Percentiles rank a stretch among this genome's conserved stretches.
These are phyloP conservation scores for Cylas formicarius DNA, from an alignment of 1,140 invertebrate genomes.

Conservation along the genomic window DNA sequence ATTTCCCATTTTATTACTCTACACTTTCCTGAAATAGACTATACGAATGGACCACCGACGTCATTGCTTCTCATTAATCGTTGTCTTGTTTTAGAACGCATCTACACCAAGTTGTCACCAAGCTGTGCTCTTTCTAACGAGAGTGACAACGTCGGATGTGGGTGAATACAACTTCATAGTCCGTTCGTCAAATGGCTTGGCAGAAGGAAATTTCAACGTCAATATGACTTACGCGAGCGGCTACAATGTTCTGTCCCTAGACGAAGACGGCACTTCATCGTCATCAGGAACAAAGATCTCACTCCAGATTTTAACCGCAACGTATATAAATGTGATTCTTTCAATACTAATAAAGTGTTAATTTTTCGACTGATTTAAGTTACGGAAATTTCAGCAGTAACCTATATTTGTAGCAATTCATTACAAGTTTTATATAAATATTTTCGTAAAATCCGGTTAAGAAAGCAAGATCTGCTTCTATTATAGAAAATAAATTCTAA, in stretches of 20 bases:
- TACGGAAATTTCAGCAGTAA: too few species aligned
- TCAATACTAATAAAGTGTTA: slow-evolving; percentile 29
- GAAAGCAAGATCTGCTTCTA: too few species aligned
- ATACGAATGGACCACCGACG: too few species aligned
- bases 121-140: slow-evolving; percentile 44
- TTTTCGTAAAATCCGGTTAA: too few species aligned
- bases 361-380: slow-evolving; percentile 24
- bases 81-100: slow-evolving; percentile 38
- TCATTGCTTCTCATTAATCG: too few species aligned
- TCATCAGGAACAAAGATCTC: slow-evolving; percentile 18
- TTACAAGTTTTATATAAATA: neutral
- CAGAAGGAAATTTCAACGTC: slow-evolving; percentile 47
- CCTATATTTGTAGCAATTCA: neutral
- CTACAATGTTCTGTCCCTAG: slow-evolving; percentile 31
- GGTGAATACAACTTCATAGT: slow-evolving; percentile 51
- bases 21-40: too few species aligned
- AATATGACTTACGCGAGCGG: slow-evolving; percentile 48
- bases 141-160: slow-evolving; percentile 43
- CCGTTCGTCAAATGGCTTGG: slow-evolving; percentile 45
- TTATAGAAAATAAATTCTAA: too few species aligned
- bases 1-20: too few species aligned
- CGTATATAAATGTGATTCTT: slow-evolving; percentile 38
- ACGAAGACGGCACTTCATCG: slow-evolving; percentile 16
- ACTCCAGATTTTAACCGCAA: slow-evolving; percentile 21
- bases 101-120: slow-evolving; percentile 45